Evolutionary conservation across 2,113 vertebrate genomes (phyloP).

Genomic region (Apteryx mantelli): DNA sequence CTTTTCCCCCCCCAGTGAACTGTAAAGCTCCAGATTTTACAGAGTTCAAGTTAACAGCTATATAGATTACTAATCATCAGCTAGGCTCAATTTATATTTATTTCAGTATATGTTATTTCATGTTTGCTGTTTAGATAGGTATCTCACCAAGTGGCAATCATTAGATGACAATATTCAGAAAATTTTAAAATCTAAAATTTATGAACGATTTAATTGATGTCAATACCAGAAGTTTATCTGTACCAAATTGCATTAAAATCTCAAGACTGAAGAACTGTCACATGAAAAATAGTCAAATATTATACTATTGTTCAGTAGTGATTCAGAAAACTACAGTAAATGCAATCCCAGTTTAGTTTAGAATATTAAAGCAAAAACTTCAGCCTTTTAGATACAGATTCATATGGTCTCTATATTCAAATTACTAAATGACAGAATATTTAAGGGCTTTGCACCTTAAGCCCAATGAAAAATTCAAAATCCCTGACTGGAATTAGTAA

Average conservation of each 20-base stretch:
- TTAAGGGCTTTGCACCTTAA: constrained; percentile 58
- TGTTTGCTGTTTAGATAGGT: constrained; percentile 11
- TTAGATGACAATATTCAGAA: constrained; percentile 18
- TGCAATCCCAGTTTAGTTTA: not conserved
- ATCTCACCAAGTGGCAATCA: constrained; percentile 34
- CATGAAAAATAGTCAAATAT: not conserved
- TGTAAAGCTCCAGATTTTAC: constrained; percentile 44
- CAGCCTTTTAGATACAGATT: not conserved
- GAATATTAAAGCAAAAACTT: constrained; percentile 17
- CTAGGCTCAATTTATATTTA: constrained; percentile 48
- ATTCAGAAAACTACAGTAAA: not conserved
- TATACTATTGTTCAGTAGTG: not conserved
- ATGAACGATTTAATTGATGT: not conserved
- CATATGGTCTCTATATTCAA: not conserved
- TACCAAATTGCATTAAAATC: not conserved
- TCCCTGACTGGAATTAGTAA: constrained; percentile 47
- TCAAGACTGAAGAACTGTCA: not conserved
- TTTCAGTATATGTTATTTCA: constrained; percentile 22
- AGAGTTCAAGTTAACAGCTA: constrained; percentile 32
- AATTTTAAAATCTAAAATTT: not conserved
- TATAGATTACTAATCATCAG: constrained; percentile 27
- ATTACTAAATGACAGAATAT: constrained; percentile 59
- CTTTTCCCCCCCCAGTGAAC: not conserved
- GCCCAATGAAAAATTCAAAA: constrained; percentile 44
- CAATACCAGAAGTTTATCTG: not conserved